Percentiles rank a stretch among this genome's conserved stretches.
These are phyloP conservation scores for Stegostoma tigrinum DNA, from an alignment of 2,113 vertebrate genomes.

Conservation along the genomic window DNA sequence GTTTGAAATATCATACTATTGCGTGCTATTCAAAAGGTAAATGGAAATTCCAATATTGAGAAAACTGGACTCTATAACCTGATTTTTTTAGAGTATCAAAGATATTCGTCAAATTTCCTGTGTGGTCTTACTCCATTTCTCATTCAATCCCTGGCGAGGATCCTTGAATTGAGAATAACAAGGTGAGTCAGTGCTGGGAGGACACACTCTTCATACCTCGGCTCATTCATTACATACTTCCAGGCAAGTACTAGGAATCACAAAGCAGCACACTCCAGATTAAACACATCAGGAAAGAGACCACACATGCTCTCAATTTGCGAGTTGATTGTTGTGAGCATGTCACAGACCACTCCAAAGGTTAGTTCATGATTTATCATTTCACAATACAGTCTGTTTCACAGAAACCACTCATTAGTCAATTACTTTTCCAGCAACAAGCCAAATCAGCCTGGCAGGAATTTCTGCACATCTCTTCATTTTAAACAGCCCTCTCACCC, in stretches of 20 bases:
- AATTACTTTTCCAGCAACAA: not conserved
- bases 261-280: not conserved
- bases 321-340: not conserved
- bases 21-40: not conserved
- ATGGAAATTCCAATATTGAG: not conserved
- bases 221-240: conserved; percentile 5
- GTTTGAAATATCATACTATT: not conserved
- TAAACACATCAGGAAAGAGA: not conserved
- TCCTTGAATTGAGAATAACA: conserved; percentile 14
- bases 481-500: not conserved
- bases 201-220: not conserved
- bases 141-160: not conserved
- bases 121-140: conserved; percentile 32
- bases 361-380: conserved; percentile 13
- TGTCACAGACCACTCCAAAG: not conserved
- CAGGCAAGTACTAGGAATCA: not conserved
- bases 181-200: conserved; percentile 30
- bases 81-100: not conserved
- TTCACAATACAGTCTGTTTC: not conserved
- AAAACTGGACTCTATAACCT: not conserved
- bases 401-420: not conserved
- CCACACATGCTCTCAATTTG: conserved; percentile 2
- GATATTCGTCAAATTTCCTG: not conserved
- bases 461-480: not conserved
- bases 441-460: not conserved